Evolutionary conservation across 2,113 vertebrate species (phyloP), one percentile per base, ranked within the genome.

Genomic region (Vimba vimba): DNA sequence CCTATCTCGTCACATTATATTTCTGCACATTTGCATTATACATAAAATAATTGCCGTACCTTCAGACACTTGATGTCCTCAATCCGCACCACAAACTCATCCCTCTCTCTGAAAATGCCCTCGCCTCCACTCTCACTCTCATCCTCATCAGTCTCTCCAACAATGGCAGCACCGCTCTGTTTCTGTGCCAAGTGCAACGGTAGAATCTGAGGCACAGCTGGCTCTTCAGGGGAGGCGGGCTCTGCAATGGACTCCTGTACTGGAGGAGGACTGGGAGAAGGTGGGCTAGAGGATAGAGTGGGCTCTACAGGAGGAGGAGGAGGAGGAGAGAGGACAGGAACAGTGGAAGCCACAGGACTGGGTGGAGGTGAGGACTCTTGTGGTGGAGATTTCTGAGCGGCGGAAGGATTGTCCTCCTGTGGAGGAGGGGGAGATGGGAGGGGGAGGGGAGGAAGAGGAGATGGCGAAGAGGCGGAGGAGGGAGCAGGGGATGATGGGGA

Each of bases 31-130:
- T 23, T 52, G 57, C 9, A 68, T 43, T 30, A 30, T 4, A 68
- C 17, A 23, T 27, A 39, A 6, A 21, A 57, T 7, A 15, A 21
- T 15, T 19, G 13, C 50, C n/a, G n/a, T 79, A 86, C 84, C 79
- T 77, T 83, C n/a, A 98, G 95, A 12, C 96, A 96, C 19, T 94
- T 94, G 78, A 98, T 97, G 93, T 97, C 97, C 62, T 98, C 97
- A 0, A 96, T 96, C 0, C 97, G 96, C 84, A 98, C 97, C 84
- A 97, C 97, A 76, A 98, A 98, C 90, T 98, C 97, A 9, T 98
- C 97, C 0, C 97, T 94, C 88, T 97, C 97, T 2, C 97, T 94
- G 91, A 97, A 98, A 91, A 97, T 97, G 13, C 97, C 97, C 87
- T 97, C 97, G 0, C 97, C 97, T 0, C 96, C 96, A 1, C 97